Conservation (phyloP, 2,113 vertebrate genomes). For the Centrocercus urophasianus region DNA sequence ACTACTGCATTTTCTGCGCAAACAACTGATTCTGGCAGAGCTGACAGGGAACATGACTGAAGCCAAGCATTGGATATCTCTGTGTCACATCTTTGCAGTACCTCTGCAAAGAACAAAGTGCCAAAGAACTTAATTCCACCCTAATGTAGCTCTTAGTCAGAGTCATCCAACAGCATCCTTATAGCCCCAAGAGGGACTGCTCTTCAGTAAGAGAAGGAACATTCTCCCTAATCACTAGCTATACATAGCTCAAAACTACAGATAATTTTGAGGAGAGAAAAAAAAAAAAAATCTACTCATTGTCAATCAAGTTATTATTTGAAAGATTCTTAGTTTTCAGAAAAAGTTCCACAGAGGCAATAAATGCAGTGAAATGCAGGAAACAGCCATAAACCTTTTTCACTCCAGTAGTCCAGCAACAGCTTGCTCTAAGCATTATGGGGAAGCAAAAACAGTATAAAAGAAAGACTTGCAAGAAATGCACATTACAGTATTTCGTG, state of each 20-base stretch:
- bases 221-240: not conserved
- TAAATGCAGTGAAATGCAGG: not conserved
- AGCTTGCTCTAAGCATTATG: not conserved
- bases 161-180: not conserved
- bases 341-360: not conserved
- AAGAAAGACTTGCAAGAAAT: not conserved
- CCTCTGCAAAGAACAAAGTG: not conserved
- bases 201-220: not conserved
- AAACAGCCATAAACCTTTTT: not conserved
- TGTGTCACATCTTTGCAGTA: not conserved
- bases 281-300: not conserved
- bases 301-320: not conserved
- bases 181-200: not conserved
- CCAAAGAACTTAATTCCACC: not conserved
- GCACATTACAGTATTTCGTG: not conserved
- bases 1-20: slow-evolving; percentile 6
- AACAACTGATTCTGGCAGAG: not conserved
- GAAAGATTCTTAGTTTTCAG: not conserved
- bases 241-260: not conserved
- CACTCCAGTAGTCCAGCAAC: not conserved
- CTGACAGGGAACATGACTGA: not conserved
- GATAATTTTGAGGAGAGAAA: not conserved
- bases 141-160: not conserved
- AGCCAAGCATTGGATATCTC: not conserved
- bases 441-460: not conserved